Evolutionary conservation across 2,113 vertebrate genomes (phyloP), one percentile per base, ranked within the genome.

Genomic region (Phylloscopus whistleri): DNA sequence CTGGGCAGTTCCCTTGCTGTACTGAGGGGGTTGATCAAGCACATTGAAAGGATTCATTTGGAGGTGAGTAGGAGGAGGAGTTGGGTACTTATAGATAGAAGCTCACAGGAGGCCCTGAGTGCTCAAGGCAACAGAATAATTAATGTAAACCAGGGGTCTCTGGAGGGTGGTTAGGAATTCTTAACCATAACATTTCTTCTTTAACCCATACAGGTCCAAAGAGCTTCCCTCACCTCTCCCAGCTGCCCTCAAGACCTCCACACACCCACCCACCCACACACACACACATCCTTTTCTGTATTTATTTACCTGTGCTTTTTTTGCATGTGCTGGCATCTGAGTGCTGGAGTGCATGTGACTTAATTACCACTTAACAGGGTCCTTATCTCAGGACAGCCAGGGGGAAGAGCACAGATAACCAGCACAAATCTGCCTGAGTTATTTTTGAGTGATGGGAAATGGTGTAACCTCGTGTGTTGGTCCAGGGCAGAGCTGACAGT

Each of bases 61-160:
- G 89, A 92, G 91, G 77, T 76, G 88, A 92, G 91, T 89, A 77
- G 90, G 80, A 56, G 30, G 91, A 91, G 46, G 82, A 83, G 55
- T 58, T 81, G 85, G 81, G 58, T 90, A 60, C 93, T 96, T 96
- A 60, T 21, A 96, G 95, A 90, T 59, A 75, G 92, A 93, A 91
- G 79, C 90, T 94, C 90, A 80, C 79, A 68, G 68, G 87, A 95
- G 92, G 91, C 94, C 60, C 48, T 7, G 43, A 72, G 83, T 97
- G 97, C 98, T 98, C 96, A 97, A 95, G 98, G 98, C 98, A 97
- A 89, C 60, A 87, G 93, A 97, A 96, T 98, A 98, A 98, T 98
- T 98, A 98, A 98, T 98, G 97, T 98, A 98, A 98, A 98, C 96
- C 93, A 87, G 83, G 81, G 96, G 94, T 97, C 97, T 97, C 96